phyloP scores from a whole-genome alignment of 2,797 vertebrate species.

The Acanthurus lineatus region DNA sequence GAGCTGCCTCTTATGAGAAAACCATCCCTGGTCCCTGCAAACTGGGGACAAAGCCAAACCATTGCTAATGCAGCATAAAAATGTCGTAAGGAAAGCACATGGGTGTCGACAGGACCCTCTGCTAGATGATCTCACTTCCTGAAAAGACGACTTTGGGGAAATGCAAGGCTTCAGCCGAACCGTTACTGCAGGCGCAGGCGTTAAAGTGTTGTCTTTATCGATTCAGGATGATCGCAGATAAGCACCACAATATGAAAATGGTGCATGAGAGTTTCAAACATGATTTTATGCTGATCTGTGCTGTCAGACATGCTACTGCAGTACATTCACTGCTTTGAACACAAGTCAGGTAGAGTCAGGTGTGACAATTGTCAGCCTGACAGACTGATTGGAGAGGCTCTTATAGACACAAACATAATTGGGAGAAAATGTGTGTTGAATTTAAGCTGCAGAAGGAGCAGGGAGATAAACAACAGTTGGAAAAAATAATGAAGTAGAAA shows the following conservation, averaged over 20 bases:
- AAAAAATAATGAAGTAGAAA: background rate
- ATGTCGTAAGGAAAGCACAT: constrained; percentile 17
- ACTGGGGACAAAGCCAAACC: constrained; percentile 24
- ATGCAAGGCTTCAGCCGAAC: constrained; percentile 5
- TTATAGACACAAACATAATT: constrained; percentile 14
- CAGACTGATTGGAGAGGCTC: constrained; percentile 46
- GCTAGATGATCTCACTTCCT: constrained; percentile 57
- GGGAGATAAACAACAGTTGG: background rate
- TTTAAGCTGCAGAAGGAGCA: constrained; percentile 16
- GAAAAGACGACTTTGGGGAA: constrained; percentile 35
- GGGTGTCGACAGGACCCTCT: constrained; percentile 2
- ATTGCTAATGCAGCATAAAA: constrained; percentile 1
- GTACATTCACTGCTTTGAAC: constrained; percentile 3
- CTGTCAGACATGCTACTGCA: constrained; percentile 28
- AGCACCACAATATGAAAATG: constrained; percentile 16
- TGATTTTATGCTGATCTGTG: constrained; percentile 20
- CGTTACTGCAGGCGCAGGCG: background rate
- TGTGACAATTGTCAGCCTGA: constrained; percentile 33
- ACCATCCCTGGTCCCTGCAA: background rate
- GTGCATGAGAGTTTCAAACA: constrained; percentile 4
- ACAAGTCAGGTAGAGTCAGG: constrained; percentile 46
- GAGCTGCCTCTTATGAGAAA: constrained; percentile 39
- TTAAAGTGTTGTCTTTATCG: background rate
- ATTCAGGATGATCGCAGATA: background rate
- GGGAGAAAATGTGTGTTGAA: constrained; percentile 17